These are phyloP conservation scores for Pyrocephalus nanus DNA, from an alignment of 2,797 vertebrate genomes.

Conservation along the genomic window DNA sequence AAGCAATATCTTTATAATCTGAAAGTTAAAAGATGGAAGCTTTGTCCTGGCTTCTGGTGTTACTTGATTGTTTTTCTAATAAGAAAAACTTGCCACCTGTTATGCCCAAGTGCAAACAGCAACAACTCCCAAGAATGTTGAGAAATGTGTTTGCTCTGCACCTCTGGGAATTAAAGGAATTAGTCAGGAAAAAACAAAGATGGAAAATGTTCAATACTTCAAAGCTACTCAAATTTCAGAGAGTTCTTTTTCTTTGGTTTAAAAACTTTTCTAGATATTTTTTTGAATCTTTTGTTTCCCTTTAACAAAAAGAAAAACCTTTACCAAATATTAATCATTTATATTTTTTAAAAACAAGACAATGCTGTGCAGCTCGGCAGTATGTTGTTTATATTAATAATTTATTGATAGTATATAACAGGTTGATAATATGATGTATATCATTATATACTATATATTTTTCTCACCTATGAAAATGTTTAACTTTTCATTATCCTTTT, in stretches of 20 bases:
- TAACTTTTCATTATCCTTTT: not conserved
- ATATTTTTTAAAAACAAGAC: not conserved
- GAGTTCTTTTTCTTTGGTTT: not conserved
- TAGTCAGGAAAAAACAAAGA: not conserved
- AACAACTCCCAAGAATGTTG: not conserved
- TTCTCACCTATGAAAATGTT: not conserved
- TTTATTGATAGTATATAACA: not conserved
- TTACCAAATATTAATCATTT: not conserved
- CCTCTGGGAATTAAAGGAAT: not conserved
- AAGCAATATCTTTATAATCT: not conserved
- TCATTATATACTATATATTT: not conserved
- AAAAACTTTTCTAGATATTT: not conserved
- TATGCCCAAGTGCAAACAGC: not conserved
- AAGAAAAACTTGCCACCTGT: not conserved
- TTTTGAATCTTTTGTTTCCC: not conserved
- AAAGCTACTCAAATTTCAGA: not conserved
- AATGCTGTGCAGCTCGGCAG: not conserved
- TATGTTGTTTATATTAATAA: not conserved
- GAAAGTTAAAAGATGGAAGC: not conserved
- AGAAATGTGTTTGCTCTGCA: not conserved
- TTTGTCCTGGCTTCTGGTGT: not conserved
- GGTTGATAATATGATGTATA: not conserved
- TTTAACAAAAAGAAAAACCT: not conserved
- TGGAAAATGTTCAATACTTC: not conserved
- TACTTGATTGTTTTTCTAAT: not conserved